Evolutionary conservation across 1,140 invertebrate genomes (phyloP).

Genomic region (Drosophila elegans): DNA sequence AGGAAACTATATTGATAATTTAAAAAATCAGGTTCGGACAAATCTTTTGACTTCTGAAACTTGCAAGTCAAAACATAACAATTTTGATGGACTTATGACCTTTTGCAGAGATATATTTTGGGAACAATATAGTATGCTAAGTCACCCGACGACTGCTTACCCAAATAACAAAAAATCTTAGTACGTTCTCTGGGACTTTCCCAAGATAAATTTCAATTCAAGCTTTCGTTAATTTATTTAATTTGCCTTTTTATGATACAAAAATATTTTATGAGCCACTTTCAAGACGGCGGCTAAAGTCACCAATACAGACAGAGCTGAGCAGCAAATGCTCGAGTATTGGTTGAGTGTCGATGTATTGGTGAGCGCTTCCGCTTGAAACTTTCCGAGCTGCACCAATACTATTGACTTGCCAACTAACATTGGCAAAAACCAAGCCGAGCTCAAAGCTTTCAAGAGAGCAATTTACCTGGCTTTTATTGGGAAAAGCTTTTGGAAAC

Average conservation of each 20-base stretch:
- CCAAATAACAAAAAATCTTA: constrained; percentile 29
- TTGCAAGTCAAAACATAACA: constrained; percentile 28
- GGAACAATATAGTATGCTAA: constrained; percentile 8
- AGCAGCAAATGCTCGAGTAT: constrained; percentile 18
- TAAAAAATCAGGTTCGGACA: constrained; percentile 46
- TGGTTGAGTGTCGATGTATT: constrained; percentile 36
- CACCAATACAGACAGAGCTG: constrained; percentile 41
- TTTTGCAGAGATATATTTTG: constrained; percentile 35
- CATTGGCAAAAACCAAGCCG: constrained; percentile 22
- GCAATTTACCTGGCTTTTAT: constrained; percentile 6
- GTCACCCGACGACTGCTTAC: constrained; percentile 18
- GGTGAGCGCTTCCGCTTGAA: constrained; percentile 66
- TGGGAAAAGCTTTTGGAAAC: constrained; percentile 61
- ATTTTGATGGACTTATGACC: constrained; percentile 55
- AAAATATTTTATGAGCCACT: constrained; percentile 36
- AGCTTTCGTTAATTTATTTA: constrained; percentile 53
- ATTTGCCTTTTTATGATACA: constrained; percentile 24
- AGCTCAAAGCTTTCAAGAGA: constrained; percentile 51
- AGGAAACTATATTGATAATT: constrained; percentile 29
- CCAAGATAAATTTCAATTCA: constrained; percentile 51
- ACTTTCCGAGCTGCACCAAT: constrained; percentile 52
- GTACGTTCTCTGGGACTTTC: constrained; percentile 59
- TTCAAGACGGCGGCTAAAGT: constrained; percentile 7
- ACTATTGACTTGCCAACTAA: constrained; percentile 32
- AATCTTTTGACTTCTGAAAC: constrained; percentile 13